Evolutionary conservation across 2,888 invertebrate genomes (phyloP).

Genomic region (Pandemis corylana): DNA sequence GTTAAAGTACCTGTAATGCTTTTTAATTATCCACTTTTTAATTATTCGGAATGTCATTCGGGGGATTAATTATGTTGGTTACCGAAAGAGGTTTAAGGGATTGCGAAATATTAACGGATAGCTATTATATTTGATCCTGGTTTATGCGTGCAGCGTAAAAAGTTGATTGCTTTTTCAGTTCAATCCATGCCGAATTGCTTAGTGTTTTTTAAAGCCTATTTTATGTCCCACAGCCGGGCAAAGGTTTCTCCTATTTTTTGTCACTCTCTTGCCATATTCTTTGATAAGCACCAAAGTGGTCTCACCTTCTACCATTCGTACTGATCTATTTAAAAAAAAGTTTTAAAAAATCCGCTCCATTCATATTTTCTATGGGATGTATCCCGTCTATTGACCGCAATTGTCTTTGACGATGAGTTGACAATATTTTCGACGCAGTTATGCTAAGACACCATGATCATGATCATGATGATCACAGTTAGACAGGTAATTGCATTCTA

Average conservation of each 20-base stretch:
- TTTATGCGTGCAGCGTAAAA: slow-evolving; percentile 6
- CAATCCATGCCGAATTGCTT: background rate
- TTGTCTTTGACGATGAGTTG: too few relatives aligned
- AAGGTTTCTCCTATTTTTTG: background rate
- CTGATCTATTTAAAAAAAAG: too few relatives aligned
- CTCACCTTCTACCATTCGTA: too few relatives aligned
- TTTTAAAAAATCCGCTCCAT: too few relatives aligned
- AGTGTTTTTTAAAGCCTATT: background rate
- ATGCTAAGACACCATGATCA: too few relatives aligned
- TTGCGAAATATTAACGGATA: slow-evolving; percentile 7
- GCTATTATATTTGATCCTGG: slow-evolving; percentile 6
- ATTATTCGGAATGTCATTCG: slow-evolving; percentile 43
- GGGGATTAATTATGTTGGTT: slow-evolving; percentile 26
- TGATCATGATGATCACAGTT: too few relatives aligned
- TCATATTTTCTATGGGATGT: too few relatives aligned
- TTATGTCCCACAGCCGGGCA: background rate
- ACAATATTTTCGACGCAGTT: too few relatives aligned
- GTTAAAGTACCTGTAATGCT: slow-evolving; percentile 70
- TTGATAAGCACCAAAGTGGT: too few relatives aligned
- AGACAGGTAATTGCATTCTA: too few relatives aligned
- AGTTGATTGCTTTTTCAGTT: slow-evolving; percentile 4
- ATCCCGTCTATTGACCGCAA: too few relatives aligned
- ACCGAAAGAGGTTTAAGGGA: background rate
- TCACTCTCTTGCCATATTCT: background rate
- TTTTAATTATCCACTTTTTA: slow-evolving; percentile 51